Base-by-base conservation (phyloP, 2,888 invertebrate species). In the Leptura quadrifasciata region DNA sequence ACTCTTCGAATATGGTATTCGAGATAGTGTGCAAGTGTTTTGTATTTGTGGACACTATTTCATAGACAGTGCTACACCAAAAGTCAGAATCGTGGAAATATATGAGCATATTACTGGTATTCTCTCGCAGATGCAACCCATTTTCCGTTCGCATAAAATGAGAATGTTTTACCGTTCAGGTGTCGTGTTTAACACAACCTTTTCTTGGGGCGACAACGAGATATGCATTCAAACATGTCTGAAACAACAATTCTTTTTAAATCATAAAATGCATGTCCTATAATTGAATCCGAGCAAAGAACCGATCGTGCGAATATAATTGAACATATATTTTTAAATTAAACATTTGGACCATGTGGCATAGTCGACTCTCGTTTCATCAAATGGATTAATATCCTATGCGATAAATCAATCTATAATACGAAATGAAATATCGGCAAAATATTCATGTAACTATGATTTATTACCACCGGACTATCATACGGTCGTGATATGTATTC, bases 401-500 rank as follows among this genome's bases (percentile, higher is more conserved):
- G 55, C 79, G 79, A 81, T 81, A 80, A 81, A 82, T 82, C 80
- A 81, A 79, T 80, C 79, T 70, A 74, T 77, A 79, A 72, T 76
- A 52, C 68, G 75, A 76, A 79, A 78, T 82, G 82, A 82, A 83
- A 84, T 80, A 82, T 81, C 67, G 79, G 75, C 73, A 79, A 83
- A 84, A 83, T 81, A 83, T 84, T 82, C 81, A 81, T 81, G 79
- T 76, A 80, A 81, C 80, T 75, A 72, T 81, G 84, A 84, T 84
- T 81, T 83, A 84, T 84, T 81, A 73, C 77, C 70, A 60, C 58
- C 20, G 15, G 55, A 67, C 70, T 74, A 78, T 76, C 76, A 74
- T 74, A 57, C 70, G 68, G 58, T 55, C 58, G 71, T 75, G 74
- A 77, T 76, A 65, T 70, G 74, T 67, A 76, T 72, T 74, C 74